Evolutionary conservation across 2,797 vertebrate species (phyloP).

Genomic region (Clamator glandarius): DNA sequence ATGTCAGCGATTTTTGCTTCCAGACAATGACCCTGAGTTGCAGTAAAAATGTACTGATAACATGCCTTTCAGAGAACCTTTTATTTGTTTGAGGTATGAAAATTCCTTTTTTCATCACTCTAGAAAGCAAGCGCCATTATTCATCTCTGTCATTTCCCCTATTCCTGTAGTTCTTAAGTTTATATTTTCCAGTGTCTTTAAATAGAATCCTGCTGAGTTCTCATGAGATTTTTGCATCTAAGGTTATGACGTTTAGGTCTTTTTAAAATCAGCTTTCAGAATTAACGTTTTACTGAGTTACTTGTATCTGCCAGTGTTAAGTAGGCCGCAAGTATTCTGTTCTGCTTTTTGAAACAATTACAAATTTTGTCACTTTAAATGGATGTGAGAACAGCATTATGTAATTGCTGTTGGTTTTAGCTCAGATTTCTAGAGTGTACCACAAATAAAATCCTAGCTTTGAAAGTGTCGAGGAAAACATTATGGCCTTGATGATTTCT

Average conservation of each 20-base stretch:
- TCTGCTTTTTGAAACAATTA: slow-evolving; percentile 3
- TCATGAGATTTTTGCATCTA: neutral
- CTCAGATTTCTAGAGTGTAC: neutral
- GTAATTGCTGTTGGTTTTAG: neutral
- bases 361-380: neutral
- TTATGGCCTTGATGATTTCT: slow-evolving; percentile 13
- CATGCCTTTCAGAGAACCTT: neutral
- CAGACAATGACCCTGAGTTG: neutral
- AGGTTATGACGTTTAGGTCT: neutral
- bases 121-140: neutral
- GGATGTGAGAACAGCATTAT: neutral
- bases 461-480: neutral
- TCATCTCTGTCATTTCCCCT: neutral
- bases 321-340: neutral
- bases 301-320: neutral
- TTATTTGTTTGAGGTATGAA: neutral
- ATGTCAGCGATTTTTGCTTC: neutral
- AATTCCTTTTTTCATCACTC: neutral
- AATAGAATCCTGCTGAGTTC: neutral
- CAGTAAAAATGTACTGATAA: neutral
- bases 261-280: neutral
- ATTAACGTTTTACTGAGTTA: neutral
- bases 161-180: neutral
- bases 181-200: neutral
- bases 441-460: neutral